A percentile compares a stretch with the other conserved stretches of the same genome.
Conservation (phyloP, 2,797 vertebrate genomes). For the Propithecus perrieri region DNA sequence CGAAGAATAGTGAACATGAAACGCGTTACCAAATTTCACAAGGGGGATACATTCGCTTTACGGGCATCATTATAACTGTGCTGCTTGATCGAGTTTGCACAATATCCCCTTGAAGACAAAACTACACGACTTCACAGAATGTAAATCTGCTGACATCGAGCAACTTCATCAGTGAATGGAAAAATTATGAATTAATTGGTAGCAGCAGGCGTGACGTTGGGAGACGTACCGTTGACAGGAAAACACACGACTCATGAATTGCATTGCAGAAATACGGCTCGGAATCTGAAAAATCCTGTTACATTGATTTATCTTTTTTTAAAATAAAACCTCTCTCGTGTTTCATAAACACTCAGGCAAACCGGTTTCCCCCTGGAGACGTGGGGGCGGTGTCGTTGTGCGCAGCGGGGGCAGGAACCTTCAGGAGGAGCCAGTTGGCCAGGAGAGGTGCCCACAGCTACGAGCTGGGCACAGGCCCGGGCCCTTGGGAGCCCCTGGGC, state of each 20-base stretch:
- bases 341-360: not conserved
- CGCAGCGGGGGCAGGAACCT: not conserved
- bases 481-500: not conserved
- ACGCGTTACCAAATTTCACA: not conserved
- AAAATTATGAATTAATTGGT: conserved; percentile 40
- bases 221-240: not conserved
- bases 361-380: not conserved
- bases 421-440: accelerated
- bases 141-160: not conserved
- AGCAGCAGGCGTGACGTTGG: not conserved
- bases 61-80: no score
- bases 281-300: conserved; percentile 12
- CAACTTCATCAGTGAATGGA: not conserved
- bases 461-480: not conserved
- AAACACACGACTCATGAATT: not conserved
- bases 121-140: not conserved
- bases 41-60: not conserved
- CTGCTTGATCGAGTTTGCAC: not conserved
- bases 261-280: not conserved
- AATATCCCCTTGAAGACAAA: not conserved
- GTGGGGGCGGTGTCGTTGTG: not conserved
- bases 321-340: not conserved
- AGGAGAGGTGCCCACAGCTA: not conserved
- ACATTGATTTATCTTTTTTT: not conserved
- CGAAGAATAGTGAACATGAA: not conserved